Percentiles rank a stretch among this genome's conserved stretches.
phyloP scores from a whole-genome alignment of 2,888 invertebrate species.

The Eristalinus sepulchralis region DNA sequence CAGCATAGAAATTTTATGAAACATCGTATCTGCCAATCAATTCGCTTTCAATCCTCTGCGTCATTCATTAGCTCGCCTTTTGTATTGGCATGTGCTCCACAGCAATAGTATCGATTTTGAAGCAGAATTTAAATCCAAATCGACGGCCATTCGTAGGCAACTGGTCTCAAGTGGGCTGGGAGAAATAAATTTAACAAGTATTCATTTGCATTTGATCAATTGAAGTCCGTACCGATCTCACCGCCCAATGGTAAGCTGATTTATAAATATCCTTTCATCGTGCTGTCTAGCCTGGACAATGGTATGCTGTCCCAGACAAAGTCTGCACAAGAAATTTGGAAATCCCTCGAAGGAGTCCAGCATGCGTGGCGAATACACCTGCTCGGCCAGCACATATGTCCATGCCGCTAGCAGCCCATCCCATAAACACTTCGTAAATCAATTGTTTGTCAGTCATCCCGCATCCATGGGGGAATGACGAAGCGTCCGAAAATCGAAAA shows the following conservation, averaged over 20 bases:
- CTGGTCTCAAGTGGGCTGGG: background rate
- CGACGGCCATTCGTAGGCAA: background rate
- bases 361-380: background rate
- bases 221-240: background rate
- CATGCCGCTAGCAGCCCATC: background rate
- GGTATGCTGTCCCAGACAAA: background rate
- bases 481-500: constrained; percentile 14
- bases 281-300: background rate
- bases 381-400: background rate
- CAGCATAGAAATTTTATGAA: background rate
- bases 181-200: background rate
- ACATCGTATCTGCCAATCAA: background rate
- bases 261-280: constrained; percentile 18
- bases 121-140: background rate
- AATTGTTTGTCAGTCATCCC: constrained; percentile 28
- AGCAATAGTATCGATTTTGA: background rate
- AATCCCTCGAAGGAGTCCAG: background rate
- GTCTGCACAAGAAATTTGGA: background rate
- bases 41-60: background rate
- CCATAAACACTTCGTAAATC: constrained; percentile 53
- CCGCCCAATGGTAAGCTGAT: background rate
- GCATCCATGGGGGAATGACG: background rate
- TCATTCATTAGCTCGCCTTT: background rate
- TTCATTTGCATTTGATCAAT: background rate
- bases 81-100: background rate